Percentiles rank a stretch among this genome's conserved stretches.
phyloP scores from a whole-genome alignment of 2,797 vertebrate genomes.

The Emydoidea blandingii region DNA sequence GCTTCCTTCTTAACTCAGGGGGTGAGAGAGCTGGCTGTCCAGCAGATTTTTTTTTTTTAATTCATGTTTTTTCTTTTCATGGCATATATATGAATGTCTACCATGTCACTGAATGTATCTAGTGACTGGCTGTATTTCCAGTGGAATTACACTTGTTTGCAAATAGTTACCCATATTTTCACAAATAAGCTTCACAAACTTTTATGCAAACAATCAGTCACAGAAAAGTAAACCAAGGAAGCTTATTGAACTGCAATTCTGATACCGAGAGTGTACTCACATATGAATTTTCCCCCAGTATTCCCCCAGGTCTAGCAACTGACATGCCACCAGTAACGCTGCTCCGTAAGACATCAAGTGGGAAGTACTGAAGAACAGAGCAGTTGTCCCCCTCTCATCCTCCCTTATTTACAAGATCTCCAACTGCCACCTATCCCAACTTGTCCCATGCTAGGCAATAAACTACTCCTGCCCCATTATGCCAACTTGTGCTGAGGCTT shows the following conservation, averaged over 20 bases:
- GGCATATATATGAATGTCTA: background rate
- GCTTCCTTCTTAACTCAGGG: background rate
- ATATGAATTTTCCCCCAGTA: background rate
- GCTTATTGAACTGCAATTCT: background rate
- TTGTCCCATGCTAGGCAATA: too few species aligned
- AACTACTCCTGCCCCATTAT: too few species aligned
- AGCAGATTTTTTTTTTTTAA: background rate
- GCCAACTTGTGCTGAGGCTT: too few species aligned
- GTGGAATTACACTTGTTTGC: background rate
- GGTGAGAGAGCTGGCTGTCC: fast-evolving
- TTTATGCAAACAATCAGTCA: background rate
- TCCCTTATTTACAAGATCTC: too few species aligned
- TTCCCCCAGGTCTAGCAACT: background rate
- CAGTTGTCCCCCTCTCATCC: too few species aligned
- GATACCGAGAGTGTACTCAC: background rate
- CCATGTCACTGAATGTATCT: background rate
- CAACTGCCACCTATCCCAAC: too few species aligned
- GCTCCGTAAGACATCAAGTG: background rate
- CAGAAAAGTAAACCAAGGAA: background rate
- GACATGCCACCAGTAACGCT: background rate
- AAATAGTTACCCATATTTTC: background rate
- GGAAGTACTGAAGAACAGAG: too few species aligned
- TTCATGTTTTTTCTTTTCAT: background rate
- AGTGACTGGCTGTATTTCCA: background rate
- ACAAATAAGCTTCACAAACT: background rate